Conservation (phyloP, 2,797 vertebrate species). For the Menidia menidia region DNA sequence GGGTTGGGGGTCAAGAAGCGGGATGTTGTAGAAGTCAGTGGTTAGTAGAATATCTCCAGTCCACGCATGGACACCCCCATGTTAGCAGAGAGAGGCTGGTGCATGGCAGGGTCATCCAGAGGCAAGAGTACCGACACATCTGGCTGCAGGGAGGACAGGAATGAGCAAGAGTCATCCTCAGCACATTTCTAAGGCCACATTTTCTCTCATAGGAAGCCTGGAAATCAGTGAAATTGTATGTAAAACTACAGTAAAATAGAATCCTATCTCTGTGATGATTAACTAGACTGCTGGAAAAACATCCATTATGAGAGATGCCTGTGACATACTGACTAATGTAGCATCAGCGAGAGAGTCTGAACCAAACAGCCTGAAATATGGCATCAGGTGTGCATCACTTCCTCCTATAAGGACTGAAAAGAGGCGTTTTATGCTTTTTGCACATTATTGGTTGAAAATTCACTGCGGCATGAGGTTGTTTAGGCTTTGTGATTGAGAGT, state of each 20-base stretch:
- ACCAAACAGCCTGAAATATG: slow-evolving; percentile 31
- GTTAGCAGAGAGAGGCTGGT: slow-evolving; percentile 88
- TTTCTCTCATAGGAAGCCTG: slow-evolving; percentile 36
- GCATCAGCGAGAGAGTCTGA: slow-evolving; percentile 35
- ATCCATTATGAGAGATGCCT: slow-evolving; percentile 20
- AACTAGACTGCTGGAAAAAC: slow-evolving; percentile 32
- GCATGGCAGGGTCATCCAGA: slow-evolving; percentile 86
- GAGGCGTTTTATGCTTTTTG: slow-evolving; percentile 32
- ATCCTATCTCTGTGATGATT: slow-evolving; percentile 18
- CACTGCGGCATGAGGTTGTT: slow-evolving; percentile 31
- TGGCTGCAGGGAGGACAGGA: slow-evolving; percentile 83
- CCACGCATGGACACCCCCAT: slow-evolving; percentile 86
- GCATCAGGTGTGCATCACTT: slow-evolving; percentile 40
- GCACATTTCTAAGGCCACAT: slow-evolving; percentile 39
- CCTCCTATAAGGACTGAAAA: slow-evolving; percentile 33
- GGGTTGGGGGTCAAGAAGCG: slow-evolving; percentile 66
- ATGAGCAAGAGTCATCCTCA: slow-evolving; percentile 81
- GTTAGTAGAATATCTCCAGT: slow-evolving; percentile 91
- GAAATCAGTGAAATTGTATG: slow-evolving; percentile 30
- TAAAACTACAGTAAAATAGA: slow-evolving; percentile 17
- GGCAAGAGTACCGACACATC: slow-evolving; percentile 88
- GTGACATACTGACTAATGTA: slow-evolving; percentile 17
- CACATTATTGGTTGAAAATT: slow-evolving; percentile 40
- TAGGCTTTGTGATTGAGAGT: slow-evolving; percentile 31
- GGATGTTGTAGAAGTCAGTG: slow-evolving; percentile 78